phyloP scores from a whole-genome alignment of 2,797 vertebrate species.

The Jordanella pulchra region DNA sequence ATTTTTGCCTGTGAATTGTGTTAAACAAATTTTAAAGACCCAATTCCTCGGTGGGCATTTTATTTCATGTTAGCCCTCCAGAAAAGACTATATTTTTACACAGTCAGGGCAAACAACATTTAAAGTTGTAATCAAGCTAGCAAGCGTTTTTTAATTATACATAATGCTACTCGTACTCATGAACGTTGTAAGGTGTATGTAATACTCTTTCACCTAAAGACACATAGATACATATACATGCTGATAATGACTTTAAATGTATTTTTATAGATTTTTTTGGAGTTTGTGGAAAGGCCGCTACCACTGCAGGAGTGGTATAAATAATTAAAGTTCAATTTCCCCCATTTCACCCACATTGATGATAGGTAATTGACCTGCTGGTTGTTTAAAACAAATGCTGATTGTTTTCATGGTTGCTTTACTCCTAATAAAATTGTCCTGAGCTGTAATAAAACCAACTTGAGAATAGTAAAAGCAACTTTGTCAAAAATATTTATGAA shows the following conservation, averaged over 20 bases:
- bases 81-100: constrained; percentile 1
- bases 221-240: constrained; percentile 8
- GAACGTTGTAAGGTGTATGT: constrained; percentile 9
- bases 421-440: constrained; percentile 1
- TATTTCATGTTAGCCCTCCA: too few relatives aligned
- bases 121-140: constrained; percentile 16
- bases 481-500: not conserved
- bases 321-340: constrained; percentile 66
- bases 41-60: not conserved
- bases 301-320: constrained; percentile 44
- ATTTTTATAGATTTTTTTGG: constrained; percentile 33
- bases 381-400: constrained; percentile 21
- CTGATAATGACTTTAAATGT: constrained; percentile 38
- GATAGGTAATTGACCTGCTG: constrained; percentile 39
- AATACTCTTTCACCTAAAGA: constrained; percentile 3
- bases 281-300: constrained; percentile 7
- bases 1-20: not conserved
- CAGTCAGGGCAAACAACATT: constrained; percentile 18
- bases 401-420: constrained; percentile 6
- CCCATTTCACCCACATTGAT: constrained; percentile 32
- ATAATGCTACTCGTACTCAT: constrained; percentile 10
- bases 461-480: constrained; percentile 2
- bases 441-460: not conserved
- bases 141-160: constrained; percentile 38
- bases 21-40: not conserved